Evolutionary conservation across 2,797 vertebrate genomes (phyloP).

Genomic region (Mus minutoides): DNA sequence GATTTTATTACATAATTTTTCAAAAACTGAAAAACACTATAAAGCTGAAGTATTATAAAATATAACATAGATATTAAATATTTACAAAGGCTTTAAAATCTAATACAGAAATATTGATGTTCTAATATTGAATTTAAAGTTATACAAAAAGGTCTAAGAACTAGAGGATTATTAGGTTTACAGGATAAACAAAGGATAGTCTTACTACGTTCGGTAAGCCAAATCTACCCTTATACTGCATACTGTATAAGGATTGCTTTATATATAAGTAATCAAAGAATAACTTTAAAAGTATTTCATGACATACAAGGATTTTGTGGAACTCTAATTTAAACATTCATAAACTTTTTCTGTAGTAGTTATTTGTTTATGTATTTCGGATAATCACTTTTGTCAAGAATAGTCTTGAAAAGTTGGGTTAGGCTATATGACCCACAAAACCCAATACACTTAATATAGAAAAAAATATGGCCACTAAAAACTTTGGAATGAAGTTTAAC

Average conservation of each 20-base stretch:
- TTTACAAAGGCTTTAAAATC: slow-evolving; percentile 34
- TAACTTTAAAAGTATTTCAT: background rate
- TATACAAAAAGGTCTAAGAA: slow-evolving; percentile 36
- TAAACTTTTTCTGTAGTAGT: background rate
- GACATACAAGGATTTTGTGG: background rate
- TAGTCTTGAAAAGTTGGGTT: background rate
- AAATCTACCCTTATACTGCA: background rate
- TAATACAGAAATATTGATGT: slow-evolving; percentile 46
- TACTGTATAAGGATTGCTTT: background rate
- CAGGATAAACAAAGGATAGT: background rate
- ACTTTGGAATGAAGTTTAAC: background rate
- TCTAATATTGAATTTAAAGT: slow-evolving; percentile 44
- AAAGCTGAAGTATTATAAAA: slow-evolving; percentile 34
- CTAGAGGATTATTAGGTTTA: slow-evolving; percentile 33
- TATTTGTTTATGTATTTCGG: background rate
- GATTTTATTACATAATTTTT: slow-evolving; percentile 50
- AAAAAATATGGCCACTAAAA: background rate
- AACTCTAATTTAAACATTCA: background rate
- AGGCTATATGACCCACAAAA: background rate
- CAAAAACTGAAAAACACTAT: slow-evolving; percentile 22
- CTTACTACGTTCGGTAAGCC: background rate
- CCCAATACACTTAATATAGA: background rate
- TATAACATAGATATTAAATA: slow-evolving; percentile 55
- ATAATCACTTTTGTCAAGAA: background rate
- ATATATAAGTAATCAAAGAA: background rate